Evolutionary conservation across 2,797 vertebrate species (phyloP).

Genomic region (Sphenodon punctatus): DNA sequence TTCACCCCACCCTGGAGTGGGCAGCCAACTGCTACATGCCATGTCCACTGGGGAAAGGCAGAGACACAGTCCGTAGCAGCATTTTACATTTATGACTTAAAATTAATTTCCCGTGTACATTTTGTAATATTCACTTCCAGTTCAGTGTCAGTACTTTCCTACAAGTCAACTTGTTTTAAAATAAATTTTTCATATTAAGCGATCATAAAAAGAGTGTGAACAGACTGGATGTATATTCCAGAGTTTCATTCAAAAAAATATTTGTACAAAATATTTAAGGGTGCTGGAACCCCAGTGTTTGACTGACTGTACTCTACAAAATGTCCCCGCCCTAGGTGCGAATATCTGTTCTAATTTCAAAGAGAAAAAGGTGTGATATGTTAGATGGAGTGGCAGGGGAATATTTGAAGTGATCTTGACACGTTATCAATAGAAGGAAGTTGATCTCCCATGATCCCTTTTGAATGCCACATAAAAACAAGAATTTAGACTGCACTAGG

Average conservation of each 20-base stretch:
- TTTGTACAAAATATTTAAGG: not conserved
- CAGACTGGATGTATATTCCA: rapidly evolving
- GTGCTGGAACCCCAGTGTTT: not conserved
- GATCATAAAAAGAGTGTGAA: not conserved
- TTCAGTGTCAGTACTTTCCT: rapidly evolving
- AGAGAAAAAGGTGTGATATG: too few species aligned
- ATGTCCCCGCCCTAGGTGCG: too few species aligned
- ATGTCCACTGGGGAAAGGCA: too few species aligned
- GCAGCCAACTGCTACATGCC: too few species aligned
- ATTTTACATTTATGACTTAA: not conserved
- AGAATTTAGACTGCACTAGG: not conserved
- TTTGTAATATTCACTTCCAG: not conserved
- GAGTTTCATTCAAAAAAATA: rapidly evolving
- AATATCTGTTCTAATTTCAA: too few species aligned
- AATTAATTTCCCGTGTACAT: not conserved
- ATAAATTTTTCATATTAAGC: not conserved
- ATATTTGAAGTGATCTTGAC: rapidly evolving
- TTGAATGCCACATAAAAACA: not conserved
- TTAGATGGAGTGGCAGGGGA: too few species aligned
- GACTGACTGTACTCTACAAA: not conserved
- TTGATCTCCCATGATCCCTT: not conserved
- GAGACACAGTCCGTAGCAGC: not conserved
- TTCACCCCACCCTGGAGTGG: too few species aligned
- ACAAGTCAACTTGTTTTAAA: not conserved
- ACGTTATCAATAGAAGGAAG: not conserved